These are phyloP conservation scores for Oostethus manadensis DNA, from an alignment of 2,113 vertebrate species.

Conservation along the genomic window DNA sequence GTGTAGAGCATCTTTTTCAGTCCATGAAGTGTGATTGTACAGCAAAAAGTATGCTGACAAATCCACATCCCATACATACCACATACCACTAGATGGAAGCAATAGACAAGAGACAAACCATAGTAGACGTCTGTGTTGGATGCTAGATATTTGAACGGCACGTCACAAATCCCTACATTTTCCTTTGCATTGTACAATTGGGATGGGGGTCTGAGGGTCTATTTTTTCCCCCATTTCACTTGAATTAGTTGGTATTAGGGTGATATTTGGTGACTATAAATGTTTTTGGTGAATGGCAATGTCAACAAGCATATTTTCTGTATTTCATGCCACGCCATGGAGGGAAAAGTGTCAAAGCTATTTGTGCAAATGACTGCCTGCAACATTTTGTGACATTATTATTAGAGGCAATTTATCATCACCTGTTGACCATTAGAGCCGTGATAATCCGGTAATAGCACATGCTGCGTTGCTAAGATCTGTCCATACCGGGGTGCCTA, in stretches of 20 bases:
- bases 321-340: conserved; percentile 23
- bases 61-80: background rate
- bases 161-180: conserved; percentile 6
- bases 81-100: conserved; percentile 59
- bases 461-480: conserved; percentile 27
- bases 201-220: conserved; percentile 18
- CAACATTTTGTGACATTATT: conserved; percentile 35
- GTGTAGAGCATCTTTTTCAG: too few relatives aligned
- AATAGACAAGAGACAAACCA: conserved; percentile 37
- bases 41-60: too few relatives aligned
- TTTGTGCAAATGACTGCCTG: conserved; percentile 41
- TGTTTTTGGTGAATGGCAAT: conserved; percentile 12
- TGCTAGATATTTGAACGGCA: background rate
- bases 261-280: conserved; percentile 33
- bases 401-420: conserved; percentile 58
- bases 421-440: conserved; percentile 52
- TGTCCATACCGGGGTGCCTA: conserved; percentile 13
- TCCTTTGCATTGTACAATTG: conserved; percentile 1
- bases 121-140: background rate
- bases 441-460: conserved; percentile 55
- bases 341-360: conserved; percentile 40
- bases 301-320: conserved; percentile 34
- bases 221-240: conserved; percentile 4
- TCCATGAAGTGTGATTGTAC: too few relatives aligned
- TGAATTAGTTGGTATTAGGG: conserved; percentile 18